Evolutionary conservation across 2,797 vertebrate genomes (phyloP).

Genomic region (Galago senegalensis): DNA sequence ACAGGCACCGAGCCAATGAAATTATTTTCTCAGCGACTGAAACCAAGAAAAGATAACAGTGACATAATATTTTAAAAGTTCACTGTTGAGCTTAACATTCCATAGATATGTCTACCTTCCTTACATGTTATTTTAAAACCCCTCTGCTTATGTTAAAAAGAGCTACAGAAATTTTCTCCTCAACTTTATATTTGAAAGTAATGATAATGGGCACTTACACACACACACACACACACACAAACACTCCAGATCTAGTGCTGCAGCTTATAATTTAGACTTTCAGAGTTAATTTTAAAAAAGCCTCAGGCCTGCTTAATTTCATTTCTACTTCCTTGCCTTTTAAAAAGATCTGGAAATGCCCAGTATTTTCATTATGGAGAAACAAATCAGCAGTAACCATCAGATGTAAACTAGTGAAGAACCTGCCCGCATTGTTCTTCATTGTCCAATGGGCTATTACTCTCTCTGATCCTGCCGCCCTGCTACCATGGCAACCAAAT

Average conservation of each 20-base stretch:
- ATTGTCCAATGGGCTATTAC: slow-evolving; percentile 17
- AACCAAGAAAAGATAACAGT: background rate
- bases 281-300: slow-evolving; percentile 78
- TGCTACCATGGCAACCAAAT: slow-evolving; percentile 60
- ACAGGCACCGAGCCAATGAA: background rate
- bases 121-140: background rate
- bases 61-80: slow-evolving; percentile 54
- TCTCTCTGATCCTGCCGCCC: slow-evolving; percentile 42
- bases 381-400: slow-evolving; percentile 63
- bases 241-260: background rate
- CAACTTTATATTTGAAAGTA: slow-evolving; percentile 43
- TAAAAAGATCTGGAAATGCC: slow-evolving; percentile 72
- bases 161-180: slow-evolving; percentile 60
- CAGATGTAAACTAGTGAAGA: background rate
- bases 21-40: slow-evolving; percentile 59
- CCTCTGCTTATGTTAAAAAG: slow-evolving; percentile 37
- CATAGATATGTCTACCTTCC: slow-evolving; percentile 30
- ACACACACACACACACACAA: background rate
- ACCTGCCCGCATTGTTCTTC: background rate
- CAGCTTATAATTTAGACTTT: slow-evolving; percentile 75
- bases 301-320: slow-evolving; percentile 64
- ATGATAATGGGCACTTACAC: background rate
- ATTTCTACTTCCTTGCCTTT: slow-evolving; percentile 71
- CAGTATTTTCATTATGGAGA: slow-evolving; percentile 64
- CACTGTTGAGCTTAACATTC: slow-evolving; percentile 33